Percentiles rank a stretch among this genome's conserved stretches.
These are phyloP conservation scores for Cyclopterus lumpus DNA, from an alignment of 2,797 vertebrate species.

Conservation along the genomic window DNA sequence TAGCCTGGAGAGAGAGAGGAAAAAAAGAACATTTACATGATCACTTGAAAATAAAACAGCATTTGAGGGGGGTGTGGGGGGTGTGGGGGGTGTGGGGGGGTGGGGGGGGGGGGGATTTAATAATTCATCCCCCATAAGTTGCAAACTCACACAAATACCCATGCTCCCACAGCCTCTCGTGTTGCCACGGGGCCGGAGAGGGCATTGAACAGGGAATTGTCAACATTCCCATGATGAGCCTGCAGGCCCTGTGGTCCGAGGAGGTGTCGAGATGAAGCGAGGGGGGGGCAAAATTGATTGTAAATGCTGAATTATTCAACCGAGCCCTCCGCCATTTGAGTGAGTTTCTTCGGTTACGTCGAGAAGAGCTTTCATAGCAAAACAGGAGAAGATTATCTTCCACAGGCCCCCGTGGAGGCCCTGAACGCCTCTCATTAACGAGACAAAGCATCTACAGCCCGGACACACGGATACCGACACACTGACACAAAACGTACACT, in stretches of 20 bases:
- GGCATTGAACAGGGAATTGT: slow-evolving; percentile 80
- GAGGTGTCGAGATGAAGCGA: slow-evolving; percentile 74
- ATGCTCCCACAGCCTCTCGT: slow-evolving; percentile 76
- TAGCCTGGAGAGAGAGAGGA: neutral
- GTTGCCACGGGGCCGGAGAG: slow-evolving; percentile 71
- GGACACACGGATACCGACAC: slow-evolving; percentile 63
- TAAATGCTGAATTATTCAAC: slow-evolving; percentile 87
- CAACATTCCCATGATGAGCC: slow-evolving; percentile 85
- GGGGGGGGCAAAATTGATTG: slow-evolving; percentile 85
- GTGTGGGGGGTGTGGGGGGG: slow-evolving; percentile 10
- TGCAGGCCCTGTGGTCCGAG: slow-evolving; percentile 70
- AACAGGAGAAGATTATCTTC: slow-evolving; percentile 86
- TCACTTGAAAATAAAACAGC: slow-evolving; percentile 61
- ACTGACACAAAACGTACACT: slow-evolving; percentile 63
- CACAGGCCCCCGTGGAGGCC: slow-evolving; percentile 77
- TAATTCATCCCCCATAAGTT: slow-evolving; percentile 74
- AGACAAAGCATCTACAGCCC: slow-evolving; percentile 77
- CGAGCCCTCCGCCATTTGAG: slow-evolving; percentile 79
- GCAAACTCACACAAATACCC: slow-evolving; percentile 73
- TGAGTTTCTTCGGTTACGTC: slow-evolving; percentile 88
- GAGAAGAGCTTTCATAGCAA: slow-evolving; percentile 89
- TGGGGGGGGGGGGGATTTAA: slow-evolving; percentile 58
- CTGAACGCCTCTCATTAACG: slow-evolving; percentile 78
- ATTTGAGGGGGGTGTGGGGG: slow-evolving; percentile 33
- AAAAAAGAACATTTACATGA: slow-evolving; percentile 16